A percentile compares a stretch with the other conserved stretches of the same genome.
Conservation (phyloP, 2,113 vertebrate genomes). For the Oreochromis spilurus region DNA sequence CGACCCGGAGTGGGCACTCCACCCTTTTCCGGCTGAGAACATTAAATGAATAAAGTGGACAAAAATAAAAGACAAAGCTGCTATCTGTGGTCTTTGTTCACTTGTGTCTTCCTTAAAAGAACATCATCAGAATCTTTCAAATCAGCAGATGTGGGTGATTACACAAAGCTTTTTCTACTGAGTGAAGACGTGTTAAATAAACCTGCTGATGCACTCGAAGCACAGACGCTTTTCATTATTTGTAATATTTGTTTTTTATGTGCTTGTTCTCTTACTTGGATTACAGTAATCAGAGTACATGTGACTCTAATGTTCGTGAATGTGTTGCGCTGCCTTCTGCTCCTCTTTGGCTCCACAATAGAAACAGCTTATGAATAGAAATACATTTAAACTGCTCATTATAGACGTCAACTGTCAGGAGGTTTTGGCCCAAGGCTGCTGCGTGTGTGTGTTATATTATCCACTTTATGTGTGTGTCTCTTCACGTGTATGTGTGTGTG, state of each 20-base stretch:
- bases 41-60: not conserved
- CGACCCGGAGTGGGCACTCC: too few species aligned
- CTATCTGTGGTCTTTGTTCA: not conserved
- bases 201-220: not conserved
- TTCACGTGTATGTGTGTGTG: conserved; percentile 14
- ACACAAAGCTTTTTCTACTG: not conserved
- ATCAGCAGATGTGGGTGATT: not conserved
- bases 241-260: not conserved
- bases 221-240: not conserved
- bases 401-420: conserved; percentile 27
- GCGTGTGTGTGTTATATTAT: not conserved
- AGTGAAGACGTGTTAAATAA: not conserved
- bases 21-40: too few species aligned
- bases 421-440: conserved; percentile 6
- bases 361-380: conserved; percentile 33
- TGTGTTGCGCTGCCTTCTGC: not conserved
- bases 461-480: not conserved
- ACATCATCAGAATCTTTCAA: not conserved
- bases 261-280: not conserved
- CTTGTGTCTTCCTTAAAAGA: not conserved
- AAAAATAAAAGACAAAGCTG: not conserved
- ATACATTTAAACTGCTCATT: conserved; percentile 58
- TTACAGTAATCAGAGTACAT: not conserved
- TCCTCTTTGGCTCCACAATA: not conserved
- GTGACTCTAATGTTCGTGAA: not conserved